Percentiles rank a stretch among this genome's conserved stretches.
phyloP scores from a whole-genome alignment of 1,140 invertebrate species.

The Temnothorax curvispinosus region DNA sequence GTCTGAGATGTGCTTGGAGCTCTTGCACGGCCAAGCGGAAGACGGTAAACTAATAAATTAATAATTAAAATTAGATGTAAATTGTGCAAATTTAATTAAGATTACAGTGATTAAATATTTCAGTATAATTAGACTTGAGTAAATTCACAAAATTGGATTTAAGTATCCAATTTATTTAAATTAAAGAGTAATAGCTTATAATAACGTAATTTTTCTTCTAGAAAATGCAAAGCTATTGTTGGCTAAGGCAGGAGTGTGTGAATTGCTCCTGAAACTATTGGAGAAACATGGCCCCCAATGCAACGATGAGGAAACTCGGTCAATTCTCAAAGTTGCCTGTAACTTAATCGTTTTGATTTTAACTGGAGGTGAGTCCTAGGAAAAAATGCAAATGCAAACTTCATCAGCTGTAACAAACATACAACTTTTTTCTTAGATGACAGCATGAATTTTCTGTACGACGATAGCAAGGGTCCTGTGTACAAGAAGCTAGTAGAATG shows the following conservation, averaged over 20 bases:
- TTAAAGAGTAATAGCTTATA: neutral
- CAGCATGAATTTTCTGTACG: constrained; percentile 93
- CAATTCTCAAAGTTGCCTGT: constrained; percentile 93
- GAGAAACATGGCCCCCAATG: constrained; percentile 89
- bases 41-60: constrained; percentile 86
- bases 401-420: neutral
- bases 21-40: constrained; percentile 91
- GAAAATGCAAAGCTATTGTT: constrained; percentile 92
- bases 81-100: neutral
- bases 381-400: neutral
- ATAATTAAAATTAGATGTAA: constrained; percentile 21
- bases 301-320: constrained; percentile 90
- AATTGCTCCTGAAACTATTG: constrained; percentile 90
- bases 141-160: neutral
- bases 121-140: constrained; percentile 20
- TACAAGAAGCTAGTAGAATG: constrained; percentile 91
- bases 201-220: constrained; percentile 76
- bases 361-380: constrained; percentile 90
- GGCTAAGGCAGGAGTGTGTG: constrained; percentile 91
- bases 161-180: neutral
- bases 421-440: constrained; percentile 88
- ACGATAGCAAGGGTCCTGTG: constrained; percentile 89
- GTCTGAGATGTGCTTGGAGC: constrained; percentile 91
- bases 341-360: constrained; percentile 94
- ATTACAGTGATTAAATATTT: constrained; percentile 43